Base-by-base conservation (phyloP, 53 echinoderm and acorn worm species). In the Luidia sarsii region DNA sequence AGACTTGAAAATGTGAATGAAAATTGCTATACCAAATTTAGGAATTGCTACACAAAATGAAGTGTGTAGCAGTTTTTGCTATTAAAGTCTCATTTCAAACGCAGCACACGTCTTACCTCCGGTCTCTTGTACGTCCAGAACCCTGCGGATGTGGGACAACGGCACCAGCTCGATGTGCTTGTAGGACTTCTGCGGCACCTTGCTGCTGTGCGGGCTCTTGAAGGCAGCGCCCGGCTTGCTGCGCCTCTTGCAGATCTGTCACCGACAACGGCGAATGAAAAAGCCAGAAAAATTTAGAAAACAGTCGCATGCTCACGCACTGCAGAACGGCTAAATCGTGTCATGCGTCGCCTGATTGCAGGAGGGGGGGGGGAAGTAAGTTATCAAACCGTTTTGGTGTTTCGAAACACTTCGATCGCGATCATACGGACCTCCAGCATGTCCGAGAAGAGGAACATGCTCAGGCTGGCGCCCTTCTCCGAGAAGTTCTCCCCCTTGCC, bases 401-500 rank as follows among this genome's bases (percentile, higher is more conserved):
- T n/a, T n/a, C n/a, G n/a, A n/a, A n/a, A n/a, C n/a, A n/a, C n/a
- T n/a, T n/a, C n/a, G n/a, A n/a, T n/a, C n/a, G n/a, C n/a, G n/a
- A n/a, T 18, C 52, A 14, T 23, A 64, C 80, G 57, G 45, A 93
- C 97, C 97, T 96, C 97, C 23, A 96, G 43, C 7, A 88, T 86
- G 50, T 96, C 97, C n/a, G 92, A 93, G 77, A 96, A 96, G 29
- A 96, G 89, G 52, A 96, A 90, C 93, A 96, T 92, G 28, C 93
- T 83, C 31, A 96, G 79, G 49, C 75, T 88, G 67, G 86, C 80
- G 16, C 97, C 97, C 64, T 96, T 93, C 70, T 93, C 97, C 2
- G 88, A 79, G 68, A 96, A 93, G 57, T 91, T 91, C 52, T 96
- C 93, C 35, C 85, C 97, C 67, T 91, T 93, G 33, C 93, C 93